phyloP scores from a whole-genome alignment of 2,797 vertebrate species.

The Cossypha niveicapilla region DNA sequence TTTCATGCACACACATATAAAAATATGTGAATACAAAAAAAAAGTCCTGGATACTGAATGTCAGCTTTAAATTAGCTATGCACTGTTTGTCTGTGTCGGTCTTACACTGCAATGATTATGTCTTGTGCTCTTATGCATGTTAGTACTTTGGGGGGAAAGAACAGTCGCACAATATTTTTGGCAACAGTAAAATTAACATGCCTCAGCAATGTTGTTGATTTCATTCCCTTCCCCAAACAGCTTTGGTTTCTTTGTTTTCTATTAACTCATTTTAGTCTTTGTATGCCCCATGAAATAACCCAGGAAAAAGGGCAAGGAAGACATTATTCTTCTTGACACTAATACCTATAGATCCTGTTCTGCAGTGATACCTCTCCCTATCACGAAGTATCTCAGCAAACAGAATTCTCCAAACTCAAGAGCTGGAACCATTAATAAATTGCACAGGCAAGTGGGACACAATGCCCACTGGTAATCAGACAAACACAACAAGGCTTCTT shows the following conservation, averaged over 20 bases:
- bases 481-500: neutral
- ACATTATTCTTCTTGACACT: constrained; percentile 75
- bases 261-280: constrained; percentile 62
- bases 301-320: constrained; percentile 70
- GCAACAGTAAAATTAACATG: neutral
- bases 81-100: neutral
- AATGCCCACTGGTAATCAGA: constrained; percentile 37
- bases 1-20: neutral
- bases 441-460: constrained; percentile 12
- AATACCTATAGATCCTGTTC: constrained; percentile 68
- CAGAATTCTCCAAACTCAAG: constrained; percentile 50
- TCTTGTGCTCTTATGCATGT: neutral
- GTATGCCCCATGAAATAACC: constrained; percentile 66
- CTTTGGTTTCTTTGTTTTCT: constrained; percentile 67
- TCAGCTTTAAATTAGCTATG: neutral
- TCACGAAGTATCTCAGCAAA: constrained; percentile 51
- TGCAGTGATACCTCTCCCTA: constrained; percentile 48
- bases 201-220: neutral
- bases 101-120: neutral
- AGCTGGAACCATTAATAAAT: constrained; percentile 50
- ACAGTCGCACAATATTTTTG: neutral
- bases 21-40: neutral
- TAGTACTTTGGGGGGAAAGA: constrained; percentile 19
- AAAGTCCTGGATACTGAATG: neutral
- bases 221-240: neutral